phyloP scores from a whole-genome alignment of 2,797 vertebrate genomes.

The Sternarchorhynchus goeldii region DNA sequence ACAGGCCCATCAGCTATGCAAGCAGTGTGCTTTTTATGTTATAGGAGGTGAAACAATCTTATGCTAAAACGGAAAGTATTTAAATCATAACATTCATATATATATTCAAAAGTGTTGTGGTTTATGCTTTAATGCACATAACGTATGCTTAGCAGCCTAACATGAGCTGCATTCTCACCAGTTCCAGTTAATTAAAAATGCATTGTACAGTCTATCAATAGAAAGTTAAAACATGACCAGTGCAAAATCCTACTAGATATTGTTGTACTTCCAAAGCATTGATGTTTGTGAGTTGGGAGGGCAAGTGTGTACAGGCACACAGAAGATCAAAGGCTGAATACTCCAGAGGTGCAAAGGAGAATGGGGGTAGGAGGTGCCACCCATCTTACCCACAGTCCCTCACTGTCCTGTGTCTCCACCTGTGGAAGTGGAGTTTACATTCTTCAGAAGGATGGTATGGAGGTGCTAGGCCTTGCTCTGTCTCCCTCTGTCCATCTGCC shows the following conservation, averaged over 20 bases:
- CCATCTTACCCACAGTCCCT: slow-evolving; percentile 13
- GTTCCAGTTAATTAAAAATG: too few relatives aligned
- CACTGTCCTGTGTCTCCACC: slow-evolving; percentile 16
- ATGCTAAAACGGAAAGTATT: too few relatives aligned
- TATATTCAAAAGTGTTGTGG: too few relatives aligned
- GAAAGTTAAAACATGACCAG: neutral
- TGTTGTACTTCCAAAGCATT: slow-evolving; percentile 1
- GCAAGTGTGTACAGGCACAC: slow-evolving; percentile 56
- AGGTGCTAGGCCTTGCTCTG: slow-evolving; percentile 49
- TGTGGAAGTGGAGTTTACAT: slow-evolving; percentile 64
- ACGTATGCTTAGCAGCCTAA: too few relatives aligned
- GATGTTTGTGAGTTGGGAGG: slow-evolving; percentile 9
- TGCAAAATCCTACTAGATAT: slow-evolving; percentile 1
- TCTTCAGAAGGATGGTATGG: slow-evolving; percentile 56
- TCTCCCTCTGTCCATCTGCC: slow-evolving; percentile 46
- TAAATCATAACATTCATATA: too few relatives aligned
- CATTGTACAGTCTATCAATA: too few relatives aligned
- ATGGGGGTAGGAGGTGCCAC: slow-evolving; percentile 34
- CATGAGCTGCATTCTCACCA: too few relatives aligned
- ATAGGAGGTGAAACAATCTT: too few relatives aligned
- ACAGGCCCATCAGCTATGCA: too few relatives aligned
- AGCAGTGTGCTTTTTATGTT: too few relatives aligned
- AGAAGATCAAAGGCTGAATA: slow-evolving; percentile 47
- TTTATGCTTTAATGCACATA: too few relatives aligned
- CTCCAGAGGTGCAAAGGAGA: slow-evolving; percentile 26